Evolutionary conservation across 2,888 invertebrate species (phyloP), one percentile per base, ranked within the genome.

Genomic region (Sesamia inferens): DNA sequence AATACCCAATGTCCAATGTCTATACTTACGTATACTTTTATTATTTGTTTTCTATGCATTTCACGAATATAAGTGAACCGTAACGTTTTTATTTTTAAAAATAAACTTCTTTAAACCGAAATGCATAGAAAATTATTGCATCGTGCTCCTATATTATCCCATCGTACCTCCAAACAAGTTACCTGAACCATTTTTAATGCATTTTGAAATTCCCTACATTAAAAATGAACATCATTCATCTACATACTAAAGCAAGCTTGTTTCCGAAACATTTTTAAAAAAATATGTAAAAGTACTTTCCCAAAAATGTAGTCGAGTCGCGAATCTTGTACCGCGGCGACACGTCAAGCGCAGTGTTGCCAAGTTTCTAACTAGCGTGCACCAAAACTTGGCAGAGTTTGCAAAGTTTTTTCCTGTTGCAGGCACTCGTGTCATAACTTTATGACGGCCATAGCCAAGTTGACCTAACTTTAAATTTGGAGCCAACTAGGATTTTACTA

Each of bases 361-460:
- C 76, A 77, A 81, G 71, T 82, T 83, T 68, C 62, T 76, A 85
- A 85, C 87, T 86, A 78, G 85, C 74, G 57, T 79, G 82, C 84
- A 79, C 75, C 65, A 54, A 76, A 82, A 86, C 80, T 82, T 76
- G 70, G 63, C 73, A 39, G 58, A 76, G 62, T 68, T 59, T 24
- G 73, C 76, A 71, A 87, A 85, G 82, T 85, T 85, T 83, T 83
- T 86, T 86, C 87, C 77, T 68, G 76, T 71, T 75, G 74, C 87
- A 78, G 74, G 82, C 84, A 76, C 76, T 80, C 74, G 71, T 78
- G 79, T 85, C 85, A 82, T 85, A 86, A 86, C 87, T 86, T 85
- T 70, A 74, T 71, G 82, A 82, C 74, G 78, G 54, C 65, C 63
- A 69, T 75, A 74, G 64, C 71, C 67, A 78, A 85, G 76, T 82